Evolutionary conservation across 2,113 vertebrate genomes (phyloP), one percentile per base, ranked within the genome.

Genomic region (Otis tarda): DNA sequence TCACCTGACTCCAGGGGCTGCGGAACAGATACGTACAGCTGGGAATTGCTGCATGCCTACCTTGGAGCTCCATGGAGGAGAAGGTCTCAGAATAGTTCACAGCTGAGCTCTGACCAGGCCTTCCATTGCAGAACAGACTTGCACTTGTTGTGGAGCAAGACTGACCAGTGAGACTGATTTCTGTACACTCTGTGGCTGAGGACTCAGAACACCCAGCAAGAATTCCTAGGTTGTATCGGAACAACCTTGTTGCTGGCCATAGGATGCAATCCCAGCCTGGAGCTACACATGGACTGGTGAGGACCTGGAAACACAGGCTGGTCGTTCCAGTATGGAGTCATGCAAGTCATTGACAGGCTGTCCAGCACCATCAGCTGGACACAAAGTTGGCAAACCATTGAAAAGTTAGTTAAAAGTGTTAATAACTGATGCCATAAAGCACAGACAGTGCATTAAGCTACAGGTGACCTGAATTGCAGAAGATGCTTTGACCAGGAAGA

Each of bases 21-120:
- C 3, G 5, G n/a, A n/a, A 68, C 15, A 37, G 57, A 28, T 7
- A 22, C 1, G 0, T 55, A 9, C 2, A 24, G 10, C 18, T 30
- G 75, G 49, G 45, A 94, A 14, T 7, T 49, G 19, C 43, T 49
- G 16, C 10, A 1, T 5, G 23, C 0, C 0, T 25, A 17, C 6
- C 14, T 13, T 39, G 37, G 43, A 84, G 47, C 28, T 41, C 61
- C 30, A 4, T 2, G 12, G 56, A 52, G 41, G 59, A 67, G 28
- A 56, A 79, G 13, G 6, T 63, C 37, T 73, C 53, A 43, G 23
- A 43, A 31, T 39, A 27, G 24, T 69, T 71, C 31, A 28, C 13
- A 14, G 35, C 39, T 68, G 49, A 84, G 53, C 49, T 77, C 11
- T 21, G 33, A 53, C 25, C 17, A 8, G n/a, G 18, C 43, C 22